Evolutionary conservation across 2,888 invertebrate genomes (phyloP), one percentile per base, ranked within the genome.

Genomic region (Sarcophaga rosellei): DNA sequence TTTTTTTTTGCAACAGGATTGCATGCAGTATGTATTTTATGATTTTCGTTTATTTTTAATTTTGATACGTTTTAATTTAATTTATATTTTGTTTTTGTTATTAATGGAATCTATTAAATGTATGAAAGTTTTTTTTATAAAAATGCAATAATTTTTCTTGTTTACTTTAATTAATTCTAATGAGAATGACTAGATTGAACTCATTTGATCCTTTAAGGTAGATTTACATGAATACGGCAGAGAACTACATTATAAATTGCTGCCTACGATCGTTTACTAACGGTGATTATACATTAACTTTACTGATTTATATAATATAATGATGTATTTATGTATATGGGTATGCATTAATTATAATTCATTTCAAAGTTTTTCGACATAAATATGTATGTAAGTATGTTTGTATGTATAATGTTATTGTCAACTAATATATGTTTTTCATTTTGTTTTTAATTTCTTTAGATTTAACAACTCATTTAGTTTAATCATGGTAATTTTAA

Each of bases 151-250:
- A 17, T 25, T 69, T 35, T 35, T 35, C 2, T 35, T 35, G 35
- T 8, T 35, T 35, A 35, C 10, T 35, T 35, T 35, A 35, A 35
- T 35, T 35, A 35, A 35, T 10, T 35, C 2, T 35, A 35, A 35
- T 35, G 25, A 80, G 65, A 44, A 80, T 88, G 88, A 88, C 88
- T 88, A 88, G 88, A 88, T 79, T 85, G 77, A 85, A 85, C 86
- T 84, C 86, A 77, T 81, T 82, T 72, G 8, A 35, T 35, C 8
- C 2, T 35, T 44, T 25, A 53, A 63, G 23, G 57, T 63, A 81
- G 63, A 65, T 65, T 66, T 66, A 57, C 63, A 17, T 47, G 44
- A 68, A n/a, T 68, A 53, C 3, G 17, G 17, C 53, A 53, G 53
- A 3, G 44, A 69, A 61, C 11, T 59, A 20, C 20, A 23, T 44